Conservation (phyloP, 1,140 invertebrate genomes). For the Rhynchophorus ferrugineus region DNA sequence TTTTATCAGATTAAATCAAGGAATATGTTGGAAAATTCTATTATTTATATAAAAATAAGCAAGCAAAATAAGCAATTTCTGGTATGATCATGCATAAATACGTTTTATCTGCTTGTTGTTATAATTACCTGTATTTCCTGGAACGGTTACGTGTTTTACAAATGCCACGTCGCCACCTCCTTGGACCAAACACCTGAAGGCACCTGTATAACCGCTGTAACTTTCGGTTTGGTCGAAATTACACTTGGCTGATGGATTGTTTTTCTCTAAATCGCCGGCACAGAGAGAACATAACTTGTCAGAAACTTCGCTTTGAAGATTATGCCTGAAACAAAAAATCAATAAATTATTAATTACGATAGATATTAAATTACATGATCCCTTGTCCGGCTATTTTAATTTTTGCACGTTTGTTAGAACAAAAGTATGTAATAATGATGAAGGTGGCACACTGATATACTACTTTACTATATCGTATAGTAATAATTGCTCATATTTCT, state of each 20-base stretch:
- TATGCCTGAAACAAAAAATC: conserved; percentile 21
- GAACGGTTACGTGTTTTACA: conserved; percentile 50
- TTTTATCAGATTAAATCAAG: too few species aligned
- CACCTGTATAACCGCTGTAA: conserved; percentile 46
- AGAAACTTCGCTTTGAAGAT: conserved; percentile 17
- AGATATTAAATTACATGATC: too few species aligned
- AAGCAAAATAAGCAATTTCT: too few species aligned
- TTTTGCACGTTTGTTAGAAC: too few species aligned
- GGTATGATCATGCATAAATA: too few species aligned
- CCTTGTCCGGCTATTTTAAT: too few species aligned
- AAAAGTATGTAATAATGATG: too few species aligned
- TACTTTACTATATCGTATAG: too few species aligned
- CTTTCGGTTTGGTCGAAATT: conserved; percentile 38
- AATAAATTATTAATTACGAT: conserved; percentile 2
- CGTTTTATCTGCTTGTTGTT: background rate
- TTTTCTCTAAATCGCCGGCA: conserved; percentile 38
- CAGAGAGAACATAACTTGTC: conserved; percentile 42
- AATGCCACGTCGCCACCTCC: conserved; percentile 57
- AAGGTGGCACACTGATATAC: too few species aligned
- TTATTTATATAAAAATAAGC: too few species aligned
- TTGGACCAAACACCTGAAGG: conserved; percentile 59
- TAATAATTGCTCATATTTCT: too few species aligned
- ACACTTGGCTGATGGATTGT: conserved; percentile 40
- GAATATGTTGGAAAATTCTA: too few species aligned
- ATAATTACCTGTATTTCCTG: conserved; percentile 45